phyloP scores from a whole-genome alignment of 2,888 invertebrate species.

The Sphaerophoria taeniata region DNA sequence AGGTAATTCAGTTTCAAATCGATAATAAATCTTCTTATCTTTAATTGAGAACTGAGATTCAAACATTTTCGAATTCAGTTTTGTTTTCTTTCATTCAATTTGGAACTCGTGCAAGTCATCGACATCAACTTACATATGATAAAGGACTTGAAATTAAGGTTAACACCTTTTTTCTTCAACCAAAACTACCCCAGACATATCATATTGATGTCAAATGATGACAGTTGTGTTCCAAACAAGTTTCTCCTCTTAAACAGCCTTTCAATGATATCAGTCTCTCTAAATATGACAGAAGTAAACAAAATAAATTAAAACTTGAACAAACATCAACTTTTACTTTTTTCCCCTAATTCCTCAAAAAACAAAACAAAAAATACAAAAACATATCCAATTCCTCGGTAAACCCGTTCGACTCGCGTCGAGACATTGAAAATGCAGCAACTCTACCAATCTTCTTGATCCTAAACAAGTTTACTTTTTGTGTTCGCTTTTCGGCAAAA shows the following conservation, averaged over 20 bases:
- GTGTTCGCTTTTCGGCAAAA: background rate
- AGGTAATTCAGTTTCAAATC: no score
- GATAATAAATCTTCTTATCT: no score
- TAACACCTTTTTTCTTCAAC: background rate
- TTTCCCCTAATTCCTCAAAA: conserved; percentile 2
- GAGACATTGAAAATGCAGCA: no score
- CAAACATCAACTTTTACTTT: conserved; percentile 32
- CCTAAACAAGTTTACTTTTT: conserved; percentile 19
- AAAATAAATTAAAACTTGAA: background rate
- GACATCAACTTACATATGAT: no score
- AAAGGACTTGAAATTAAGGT: no score
- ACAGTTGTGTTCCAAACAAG: background rate
- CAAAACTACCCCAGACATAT: background rate
- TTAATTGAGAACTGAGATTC: no score
- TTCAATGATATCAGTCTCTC: background rate
- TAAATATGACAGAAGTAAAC: conserved; percentile 2
- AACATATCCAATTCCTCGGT: background rate
- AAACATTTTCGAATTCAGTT: no score
- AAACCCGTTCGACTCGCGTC: background rate
- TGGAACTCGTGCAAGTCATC: no score
- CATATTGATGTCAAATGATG: conserved; percentile 4
- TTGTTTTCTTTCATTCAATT: no score
- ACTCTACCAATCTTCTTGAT: background rate
- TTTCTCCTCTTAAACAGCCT: background rate
- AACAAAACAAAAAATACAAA: background rate